Evolutionary conservation across 1,140 invertebrate species (phyloP).

Genomic region (Drosophila nigrodunni): DNA sequence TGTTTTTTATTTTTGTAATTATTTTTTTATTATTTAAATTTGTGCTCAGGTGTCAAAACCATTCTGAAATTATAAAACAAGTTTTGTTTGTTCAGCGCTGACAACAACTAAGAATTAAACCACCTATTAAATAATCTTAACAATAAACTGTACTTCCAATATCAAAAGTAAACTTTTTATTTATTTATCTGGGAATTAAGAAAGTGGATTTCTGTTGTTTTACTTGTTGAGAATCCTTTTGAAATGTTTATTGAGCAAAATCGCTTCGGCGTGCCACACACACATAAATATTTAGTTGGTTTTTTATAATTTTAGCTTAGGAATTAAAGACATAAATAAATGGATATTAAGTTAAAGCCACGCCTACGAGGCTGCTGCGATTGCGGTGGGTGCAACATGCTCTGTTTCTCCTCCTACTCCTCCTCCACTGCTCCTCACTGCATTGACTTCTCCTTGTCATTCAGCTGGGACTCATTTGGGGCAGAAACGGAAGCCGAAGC

Average conservation of each 20-base stretch:
- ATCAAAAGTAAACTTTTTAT: not conserved
- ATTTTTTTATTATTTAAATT: not conserved
- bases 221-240: slow-evolving; percentile 64
- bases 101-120: slow-evolving; percentile 34
- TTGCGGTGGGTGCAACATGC: not conserved
- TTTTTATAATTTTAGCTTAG: slow-evolving; percentile 62
- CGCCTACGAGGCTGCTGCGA: slow-evolving; percentile 47
- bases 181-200: not conserved
- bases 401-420: slow-evolving; percentile 22
- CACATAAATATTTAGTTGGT: slow-evolving; percentile 60
- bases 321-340: slow-evolving; percentile 72
- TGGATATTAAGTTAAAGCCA: slow-evolving; percentile 59
- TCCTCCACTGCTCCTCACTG: slow-evolving; percentile 27
- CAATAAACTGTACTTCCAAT: slow-evolving; percentile 58
- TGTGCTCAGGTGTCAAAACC: slow-evolving; percentile 3
- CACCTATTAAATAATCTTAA: slow-evolving; percentile 21
- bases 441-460: slow-evolving; percentile 29
- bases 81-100: slow-evolving; percentile 14
- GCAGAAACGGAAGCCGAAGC: slow-evolving; percentile 15
- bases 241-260: slow-evolving; percentile 75
- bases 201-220: not conserved
- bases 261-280: slow-evolving; percentile 41
- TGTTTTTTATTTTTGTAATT: not conserved
- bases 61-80: slow-evolving; percentile 23
- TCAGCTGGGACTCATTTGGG: slow-evolving; percentile 25